Evolutionary conservation across 1,140 invertebrate species (phyloP).

Genomic region (Aphelenchoides besseyi): DNA sequence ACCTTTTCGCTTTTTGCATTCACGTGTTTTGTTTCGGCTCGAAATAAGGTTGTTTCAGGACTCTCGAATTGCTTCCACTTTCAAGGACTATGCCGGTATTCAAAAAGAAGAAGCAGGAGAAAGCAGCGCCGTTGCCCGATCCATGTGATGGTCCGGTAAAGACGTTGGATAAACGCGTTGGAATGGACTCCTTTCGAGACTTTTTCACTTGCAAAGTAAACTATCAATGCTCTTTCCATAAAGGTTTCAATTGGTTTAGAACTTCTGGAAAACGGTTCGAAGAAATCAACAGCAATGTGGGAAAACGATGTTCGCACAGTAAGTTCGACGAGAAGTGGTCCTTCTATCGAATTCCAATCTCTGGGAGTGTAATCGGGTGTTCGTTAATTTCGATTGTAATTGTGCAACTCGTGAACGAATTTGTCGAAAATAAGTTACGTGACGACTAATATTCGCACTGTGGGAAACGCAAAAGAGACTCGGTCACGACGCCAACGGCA

Average conservation of each 20-base stretch:
- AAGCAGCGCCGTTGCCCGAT: slow-evolving; percentile 6
- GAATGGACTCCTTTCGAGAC: slow-evolving; percentile 29
- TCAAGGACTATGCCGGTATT: slow-evolving; percentile 19
- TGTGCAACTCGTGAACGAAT: no score
- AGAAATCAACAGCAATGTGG: slow-evolving; percentile 39
- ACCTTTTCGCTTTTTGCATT: not conserved
- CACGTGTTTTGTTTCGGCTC: not conserved
- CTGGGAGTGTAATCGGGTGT: no score
- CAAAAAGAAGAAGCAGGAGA: slow-evolving; percentile 21
- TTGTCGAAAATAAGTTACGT: no score
- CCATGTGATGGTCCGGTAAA: slow-evolving; percentile 24
- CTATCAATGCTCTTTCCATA: not conserved
- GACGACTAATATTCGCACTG: no score
- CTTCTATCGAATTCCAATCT: not conserved
- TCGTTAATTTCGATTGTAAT: no score
- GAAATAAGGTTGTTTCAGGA: not conserved
- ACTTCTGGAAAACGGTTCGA: slow-evolving; percentile 48
- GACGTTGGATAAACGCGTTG: slow-evolving; percentile 25
- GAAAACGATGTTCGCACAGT: slow-evolving; percentile 44
- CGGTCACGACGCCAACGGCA: no score
- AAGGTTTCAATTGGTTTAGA: slow-evolving; percentile 13
- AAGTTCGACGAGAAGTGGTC: slow-evolving; percentile 5
- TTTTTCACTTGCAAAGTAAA: slow-evolving; percentile 25
- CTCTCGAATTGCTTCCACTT: not conserved
- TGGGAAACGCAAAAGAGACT: no score